phyloP scores from a whole-genome alignment of 1,140 invertebrate genomes.

The Euwallacea similis region DNA sequence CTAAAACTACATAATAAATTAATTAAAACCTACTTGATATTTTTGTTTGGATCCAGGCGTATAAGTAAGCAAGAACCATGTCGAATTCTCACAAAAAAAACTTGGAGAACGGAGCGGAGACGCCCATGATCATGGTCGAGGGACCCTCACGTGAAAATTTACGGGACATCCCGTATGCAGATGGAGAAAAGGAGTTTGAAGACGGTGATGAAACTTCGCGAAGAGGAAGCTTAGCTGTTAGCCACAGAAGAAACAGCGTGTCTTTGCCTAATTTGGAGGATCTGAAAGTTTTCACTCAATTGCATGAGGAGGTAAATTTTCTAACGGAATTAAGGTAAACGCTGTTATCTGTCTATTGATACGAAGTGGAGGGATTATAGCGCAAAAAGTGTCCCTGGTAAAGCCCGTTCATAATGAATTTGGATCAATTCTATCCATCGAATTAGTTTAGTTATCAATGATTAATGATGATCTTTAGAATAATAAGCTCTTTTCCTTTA shows the following conservation, averaged over 20 bases:
- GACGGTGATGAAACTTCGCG: background rate
- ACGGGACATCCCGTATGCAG: slow-evolving; percentile 22
- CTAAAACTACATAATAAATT: too few species aligned
- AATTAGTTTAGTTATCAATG: too few species aligned
- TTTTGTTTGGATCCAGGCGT: too few species aligned
- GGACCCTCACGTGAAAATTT: slow-evolving; percentile 34
- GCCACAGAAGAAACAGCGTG: slow-evolving; percentile 46
- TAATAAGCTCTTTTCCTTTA: too few species aligned
- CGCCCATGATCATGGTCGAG: slow-evolving; percentile 38
- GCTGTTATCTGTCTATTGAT: background rate
- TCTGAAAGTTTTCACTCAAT: slow-evolving; percentile 36
- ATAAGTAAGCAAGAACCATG: too few species aligned
- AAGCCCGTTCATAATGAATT: too few species aligned
- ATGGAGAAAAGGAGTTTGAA: slow-evolving; percentile 8
- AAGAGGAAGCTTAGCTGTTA: slow-evolving; percentile 16
- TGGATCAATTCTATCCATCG: too few species aligned
- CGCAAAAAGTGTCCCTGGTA: background rate
- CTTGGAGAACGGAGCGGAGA: background rate
- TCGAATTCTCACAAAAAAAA: too few species aligned
- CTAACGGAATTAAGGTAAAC: too few species aligned
- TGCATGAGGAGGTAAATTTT: slow-evolving; percentile 12
- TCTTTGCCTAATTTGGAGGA: slow-evolving; percentile 49
- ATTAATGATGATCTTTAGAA: too few species aligned
- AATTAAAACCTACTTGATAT: too few species aligned
- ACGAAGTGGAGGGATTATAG: background rate